Base-by-base conservation (phyloP, 1,140 invertebrate genomes). In the Yoshiicerus persimilis region DNA sequence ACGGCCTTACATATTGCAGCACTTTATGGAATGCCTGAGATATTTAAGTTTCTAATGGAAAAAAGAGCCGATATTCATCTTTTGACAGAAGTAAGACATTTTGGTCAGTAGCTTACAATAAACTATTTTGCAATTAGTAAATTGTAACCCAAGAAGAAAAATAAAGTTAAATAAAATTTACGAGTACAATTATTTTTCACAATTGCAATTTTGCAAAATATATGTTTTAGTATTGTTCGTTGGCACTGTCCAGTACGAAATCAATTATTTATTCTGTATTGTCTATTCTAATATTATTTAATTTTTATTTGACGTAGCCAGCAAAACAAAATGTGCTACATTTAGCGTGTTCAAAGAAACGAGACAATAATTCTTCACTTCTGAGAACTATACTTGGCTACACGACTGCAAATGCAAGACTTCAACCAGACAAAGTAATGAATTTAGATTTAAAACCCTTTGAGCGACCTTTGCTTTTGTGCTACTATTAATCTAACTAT, bases 1-100 rank as follows among this genome's bases (percentile, higher is more conserved):
- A 86, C 86, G 10, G 96, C 96, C 30, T 94, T 99, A 34, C 97
- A 99, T 93, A 96, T 98, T 92, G 97, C 98, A 23, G 96, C 97
- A 34, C 96, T 97, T 95, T 96, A 97, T 92, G 97, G 97, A 32
- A 95, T 97, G 91, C 98, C 99, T 93, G 98, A 99, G 92, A 97
- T 98, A 85, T 96, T 99, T 92, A 97, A 98, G 92, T 93, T 98
- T 36, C 94, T 99, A 13, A 93, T 99, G 66, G 95, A 95, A 47
- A 97, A 97, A 92, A 96, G 96, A 92, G 97, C 98, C 4, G 98
- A 99, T 93, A 95, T 97, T 38, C 97, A 96, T 91, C 95, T 97
- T 34, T 95, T 96, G 9, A 98, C 97, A 92, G 97, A 97, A 92
- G 98, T 99, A 94, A 95, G 23, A 5, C 2, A n/a, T n/a, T 10